Base-by-base conservation (phyloP, 2,113 vertebrate genomes). In the Labeo catla region DNA sequence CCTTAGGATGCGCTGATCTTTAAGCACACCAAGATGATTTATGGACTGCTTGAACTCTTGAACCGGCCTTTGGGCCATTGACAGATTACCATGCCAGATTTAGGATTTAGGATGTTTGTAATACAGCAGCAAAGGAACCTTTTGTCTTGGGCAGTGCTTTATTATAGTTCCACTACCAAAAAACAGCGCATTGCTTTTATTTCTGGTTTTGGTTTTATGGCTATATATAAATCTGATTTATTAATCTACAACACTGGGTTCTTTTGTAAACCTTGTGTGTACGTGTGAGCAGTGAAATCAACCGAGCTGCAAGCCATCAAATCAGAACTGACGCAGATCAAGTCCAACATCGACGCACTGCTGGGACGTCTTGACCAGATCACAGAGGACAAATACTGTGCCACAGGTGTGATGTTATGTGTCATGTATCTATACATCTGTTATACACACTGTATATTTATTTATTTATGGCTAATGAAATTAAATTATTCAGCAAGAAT, bases 321-420 rank as follows among this genome's bases (percentile, higher is more conserved):
- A 93, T 95, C 95, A 0, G 97, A 99, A 89, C 91, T 99, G 92
- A 97, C 96, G 0, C 97, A 98, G 94, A 98, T 98, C 91, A 98
- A 98, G 91, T 95, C 95, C 90, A 98, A 97, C 95, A 97, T 99
- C 0, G 98, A 98, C 2, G 95, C 97, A 34, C 93, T 99, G 74
- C 95, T 99, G 91, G 95, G 96, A 77, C 93, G 97, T 81, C 95
- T 98, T 94, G 97, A 98, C 87, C 96, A 97, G 93, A 97, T 98
- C 34, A 94, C 96, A 21, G 95, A 96, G 63, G 96, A 97, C 39
- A 96, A 97, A 91, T 96, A 95, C 90, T 87, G 94, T 84, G 91
- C 93, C 0, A 15, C 95, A 95, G 96, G 96, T 97, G 86, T 91
- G 95, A 68, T 8, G 23, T 49, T 36, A 65, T 5, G 15, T 77